Conservation (phyloP, 2,888 invertebrate species). For the Hoplodrina ambigua region DNA sequence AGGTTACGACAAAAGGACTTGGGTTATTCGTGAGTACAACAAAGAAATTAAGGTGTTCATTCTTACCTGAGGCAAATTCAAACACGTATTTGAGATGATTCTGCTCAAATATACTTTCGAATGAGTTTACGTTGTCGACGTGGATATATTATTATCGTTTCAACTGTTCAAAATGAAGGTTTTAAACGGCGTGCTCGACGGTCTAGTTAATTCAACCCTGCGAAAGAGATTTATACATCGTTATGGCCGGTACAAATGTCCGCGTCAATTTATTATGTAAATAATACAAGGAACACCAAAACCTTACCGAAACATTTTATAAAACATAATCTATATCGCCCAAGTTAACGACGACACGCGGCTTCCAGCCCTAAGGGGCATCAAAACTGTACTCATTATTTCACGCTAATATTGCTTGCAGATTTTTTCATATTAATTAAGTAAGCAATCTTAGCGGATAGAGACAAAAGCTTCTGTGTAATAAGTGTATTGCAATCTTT, state of each 20-base stretch:
- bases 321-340: slow-evolving; percentile 50
- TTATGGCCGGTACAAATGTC: slow-evolving; percentile 46
- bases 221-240: slow-evolving; percentile 31
- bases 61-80: slow-evolving; percentile 64
- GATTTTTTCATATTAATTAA: slow-evolving; percentile 46
- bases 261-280: slow-evolving; percentile 58
- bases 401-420: slow-evolving; percentile 55
- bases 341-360: slow-evolving; percentile 29
- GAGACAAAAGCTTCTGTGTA: slow-evolving; percentile 49
- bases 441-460: slow-evolving; percentile 48
- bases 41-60: slow-evolving; percentile 64
- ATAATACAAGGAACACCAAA: slow-evolving; percentile 50
- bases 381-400: slow-evolving; percentile 59
- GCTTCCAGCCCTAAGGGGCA: slow-evolving; percentile 31
- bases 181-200: slow-evolving; percentile 25
- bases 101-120: slow-evolving; percentile 26
- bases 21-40: slow-evolving; percentile 58
- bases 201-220: slow-evolving; percentile 34
- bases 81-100: slow-evolving; percentile 48
- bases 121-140: slow-evolving; percentile 14
- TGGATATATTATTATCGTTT: slow-evolving; percentile 27
- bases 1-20: slow-evolving; percentile 58
- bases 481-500: slow-evolving; percentile 55
- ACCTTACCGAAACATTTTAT: slow-evolving; percentile 38
- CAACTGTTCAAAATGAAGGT: slow-evolving; percentile 33